Conservation (phyloP, 2,797 vertebrate species). For the Sternarchorhynchus goeldii region DNA sequence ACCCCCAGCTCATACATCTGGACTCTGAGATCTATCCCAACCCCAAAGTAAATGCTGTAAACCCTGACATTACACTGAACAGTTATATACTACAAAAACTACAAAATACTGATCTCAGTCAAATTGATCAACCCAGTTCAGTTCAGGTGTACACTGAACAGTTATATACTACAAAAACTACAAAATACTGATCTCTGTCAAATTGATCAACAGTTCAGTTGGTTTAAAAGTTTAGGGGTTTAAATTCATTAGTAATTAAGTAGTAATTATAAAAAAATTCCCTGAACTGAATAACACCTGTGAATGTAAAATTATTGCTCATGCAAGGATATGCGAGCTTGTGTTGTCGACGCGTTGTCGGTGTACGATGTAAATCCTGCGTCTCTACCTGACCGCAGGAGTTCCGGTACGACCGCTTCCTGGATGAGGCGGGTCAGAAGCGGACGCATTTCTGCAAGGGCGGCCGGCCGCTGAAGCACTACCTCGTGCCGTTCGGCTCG, state of each 20-base stretch:
- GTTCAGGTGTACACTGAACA: neutral
- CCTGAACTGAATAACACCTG: no score
- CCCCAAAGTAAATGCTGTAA: slow-evolving; percentile 55
- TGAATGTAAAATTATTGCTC: no score
- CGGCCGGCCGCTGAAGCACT: slow-evolving; percentile 56
- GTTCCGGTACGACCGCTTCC: slow-evolving; percentile 61
- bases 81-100: neutral
- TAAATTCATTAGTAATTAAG: no score
- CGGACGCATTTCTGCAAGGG: slow-evolving; percentile 61
- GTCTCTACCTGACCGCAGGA: slow-evolving; percentile 53
- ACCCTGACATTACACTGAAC: neutral
- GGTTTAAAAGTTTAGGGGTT: no score
- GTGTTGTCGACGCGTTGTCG: no score
- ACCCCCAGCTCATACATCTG: slow-evolving; percentile 62
- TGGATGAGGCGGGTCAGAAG: slow-evolving; percentile 57
- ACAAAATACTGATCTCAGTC: neutral
- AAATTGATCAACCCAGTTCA: no score
- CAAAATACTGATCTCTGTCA: neutral
- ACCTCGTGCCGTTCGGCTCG: slow-evolving; percentile 62
- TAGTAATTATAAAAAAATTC: no score
- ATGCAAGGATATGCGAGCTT: no score
- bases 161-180: no score
- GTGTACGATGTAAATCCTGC: no score
- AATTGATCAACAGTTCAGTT: no score
- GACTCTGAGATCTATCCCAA: slow-evolving; percentile 63